Conservation (phyloP, 2,113 vertebrate species). For the Australoheros scitulus region DNA sequence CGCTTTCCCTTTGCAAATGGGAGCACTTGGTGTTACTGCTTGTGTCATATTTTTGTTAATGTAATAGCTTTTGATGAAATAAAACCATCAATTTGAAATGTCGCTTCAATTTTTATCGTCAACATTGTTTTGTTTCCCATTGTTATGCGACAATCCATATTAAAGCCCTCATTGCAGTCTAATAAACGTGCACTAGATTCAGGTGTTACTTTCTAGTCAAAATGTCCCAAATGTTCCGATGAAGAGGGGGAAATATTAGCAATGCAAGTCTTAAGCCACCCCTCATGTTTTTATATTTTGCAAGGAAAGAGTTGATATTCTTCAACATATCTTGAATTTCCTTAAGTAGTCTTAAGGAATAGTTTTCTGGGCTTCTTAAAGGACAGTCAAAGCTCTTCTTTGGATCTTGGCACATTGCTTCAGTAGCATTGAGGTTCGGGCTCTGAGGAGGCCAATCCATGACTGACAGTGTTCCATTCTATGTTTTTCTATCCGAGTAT, state of each 20-base stretch:
- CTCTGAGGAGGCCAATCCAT: background rate
- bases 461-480: too few species aligned
- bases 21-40: background rate
- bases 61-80: background rate
- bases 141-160: background rate
- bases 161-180: background rate
- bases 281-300: background rate
- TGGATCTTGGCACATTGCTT: background rate
- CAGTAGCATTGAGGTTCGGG: background rate
- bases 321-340: background rate
- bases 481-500: too few species aligned
- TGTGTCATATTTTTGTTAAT: background rate
- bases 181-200: background rate
- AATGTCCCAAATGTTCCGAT: background rate
- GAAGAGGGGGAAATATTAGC: background rate
- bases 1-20: background rate
- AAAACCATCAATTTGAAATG: background rate
- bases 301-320: background rate
- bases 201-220: background rate
- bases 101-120: background rate
- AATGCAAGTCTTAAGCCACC: too few species aligned
- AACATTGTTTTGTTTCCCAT: background rate
- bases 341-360: background rate
- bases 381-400: background rate
- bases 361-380: background rate